A percentile compares a stretch with the other conserved stretches of the same genome.
These are phyloP conservation scores for Drosophila subquinaria DNA, from an alignment of 2,888 invertebrate genomes.

Conservation along the genomic window DNA sequence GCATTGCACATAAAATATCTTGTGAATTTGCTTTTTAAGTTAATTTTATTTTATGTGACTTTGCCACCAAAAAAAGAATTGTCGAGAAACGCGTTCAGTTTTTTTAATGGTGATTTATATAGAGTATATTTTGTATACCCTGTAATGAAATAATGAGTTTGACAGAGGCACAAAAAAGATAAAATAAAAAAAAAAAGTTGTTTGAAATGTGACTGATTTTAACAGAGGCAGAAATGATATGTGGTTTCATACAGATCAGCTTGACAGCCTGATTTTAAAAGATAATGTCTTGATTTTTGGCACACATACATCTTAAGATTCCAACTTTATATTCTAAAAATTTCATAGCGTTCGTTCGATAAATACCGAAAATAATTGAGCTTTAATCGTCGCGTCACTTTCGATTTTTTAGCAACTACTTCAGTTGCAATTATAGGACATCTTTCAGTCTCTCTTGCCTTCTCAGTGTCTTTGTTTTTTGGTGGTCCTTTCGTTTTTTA, in stretches of 20 bases:
- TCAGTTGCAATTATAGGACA: constrained; percentile 2
- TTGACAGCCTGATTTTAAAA: not conserved
- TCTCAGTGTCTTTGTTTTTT: constrained; percentile 8
- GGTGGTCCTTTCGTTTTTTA: constrained; percentile 59
- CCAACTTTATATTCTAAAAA: not conserved
- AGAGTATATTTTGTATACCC: constrained; percentile 37
- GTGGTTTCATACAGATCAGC: not conserved
- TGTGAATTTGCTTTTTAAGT: constrained; percentile 84
- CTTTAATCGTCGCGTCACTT: not conserved
- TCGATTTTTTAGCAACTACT: not conserved
- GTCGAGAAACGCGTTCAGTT: constrained; percentile 59
- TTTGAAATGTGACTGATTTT: not conserved
- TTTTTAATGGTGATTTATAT: constrained; percentile 81
- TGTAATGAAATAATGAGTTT: not conserved
- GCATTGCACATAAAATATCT: constrained; percentile 76
- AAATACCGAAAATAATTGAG: no score
- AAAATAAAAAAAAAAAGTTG: not conserved
- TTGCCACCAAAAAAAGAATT: constrained; percentile 7
- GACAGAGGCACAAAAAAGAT: not conserved
- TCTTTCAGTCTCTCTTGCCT: not conserved
- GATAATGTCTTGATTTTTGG: not conserved
- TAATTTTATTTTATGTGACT: constrained; percentile 85
- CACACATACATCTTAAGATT: no score
- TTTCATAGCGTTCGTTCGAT: not conserved
- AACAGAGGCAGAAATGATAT: not conserved